phyloP scores from a whole-genome alignment of 1,140 invertebrate genomes.

The Neuroterus valhalla region DNA sequence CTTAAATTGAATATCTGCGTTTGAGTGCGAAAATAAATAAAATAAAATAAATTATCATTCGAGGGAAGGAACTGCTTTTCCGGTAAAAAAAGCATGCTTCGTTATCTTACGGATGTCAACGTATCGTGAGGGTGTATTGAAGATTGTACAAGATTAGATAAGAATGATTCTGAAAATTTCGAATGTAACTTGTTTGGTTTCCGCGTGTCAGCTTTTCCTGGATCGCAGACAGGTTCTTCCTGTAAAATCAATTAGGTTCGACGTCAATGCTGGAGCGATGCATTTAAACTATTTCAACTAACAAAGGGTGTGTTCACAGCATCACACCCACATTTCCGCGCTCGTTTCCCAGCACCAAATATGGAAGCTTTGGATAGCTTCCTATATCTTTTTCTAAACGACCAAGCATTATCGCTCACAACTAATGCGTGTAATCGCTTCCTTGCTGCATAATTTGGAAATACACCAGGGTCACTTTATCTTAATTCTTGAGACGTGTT shows the following conservation, averaged over 20 bases:
- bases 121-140: not conserved
- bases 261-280: constrained; percentile 64
- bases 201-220: constrained; percentile 24
- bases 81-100: not conserved
- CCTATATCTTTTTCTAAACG: constrained; percentile 46
- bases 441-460: constrained; percentile 18
- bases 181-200: not conserved
- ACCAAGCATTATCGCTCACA: constrained; percentile 30
- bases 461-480: constrained; percentile 16
- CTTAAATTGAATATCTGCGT: no score
- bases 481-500: not conserved
- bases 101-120: constrained; percentile 2
- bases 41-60: not conserved
- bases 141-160: not conserved
- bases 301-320: constrained; percentile 57
- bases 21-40: not conserved
- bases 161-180: not conserved
- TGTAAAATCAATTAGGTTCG: constrained; percentile 48
- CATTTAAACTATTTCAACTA: constrained; percentile 48
- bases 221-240: constrained; percentile 7
- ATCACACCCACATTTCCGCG: constrained; percentile 54
- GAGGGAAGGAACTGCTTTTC: not conserved
- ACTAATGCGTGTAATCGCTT: constrained; percentile 22
- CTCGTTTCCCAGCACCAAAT: constrained; percentile 55
- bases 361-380: constrained; percentile 52